These are phyloP conservation scores for Pungitius pungitius DNA, from an alignment of 2,113 vertebrate species.

Conservation along the genomic window DNA sequence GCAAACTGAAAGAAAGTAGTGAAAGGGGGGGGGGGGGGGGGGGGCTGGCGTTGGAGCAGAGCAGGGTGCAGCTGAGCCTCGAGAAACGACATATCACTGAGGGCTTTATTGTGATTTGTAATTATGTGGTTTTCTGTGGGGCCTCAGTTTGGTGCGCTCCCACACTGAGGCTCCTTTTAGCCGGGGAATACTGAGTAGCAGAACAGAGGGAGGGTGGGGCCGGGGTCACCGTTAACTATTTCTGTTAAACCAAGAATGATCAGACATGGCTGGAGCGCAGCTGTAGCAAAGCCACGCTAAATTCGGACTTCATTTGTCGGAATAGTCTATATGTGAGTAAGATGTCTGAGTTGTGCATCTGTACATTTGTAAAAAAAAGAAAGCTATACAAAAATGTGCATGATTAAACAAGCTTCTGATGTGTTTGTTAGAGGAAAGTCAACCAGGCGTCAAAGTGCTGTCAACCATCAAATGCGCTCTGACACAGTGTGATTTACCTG, in stretches of 20 bases:
- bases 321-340: no score
- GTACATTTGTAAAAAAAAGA: no score
- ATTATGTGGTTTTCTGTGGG: conserved; percentile 80
- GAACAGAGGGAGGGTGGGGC: conserved; percentile 69
- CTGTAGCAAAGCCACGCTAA: conserved; percentile 11
- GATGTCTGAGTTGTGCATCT: no score
- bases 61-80: conserved; percentile 74
- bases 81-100: conserved; percentile 69
- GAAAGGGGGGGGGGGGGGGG: not conserved
- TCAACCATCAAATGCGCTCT: no score
- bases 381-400: no score
- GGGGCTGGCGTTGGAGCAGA: conserved; percentile 52
- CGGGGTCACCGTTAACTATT: conserved; percentile 60
- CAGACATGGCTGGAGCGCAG: conserved; percentile 29
- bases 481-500: no score
- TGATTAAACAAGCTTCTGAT: no score
- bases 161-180: conserved; percentile 76
- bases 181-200: conserved; percentile 68
- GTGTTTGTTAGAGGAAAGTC: no score
- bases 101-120: conserved; percentile 82
- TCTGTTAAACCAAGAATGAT: conserved; percentile 50
- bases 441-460: no score
- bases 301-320: conserved; percentile 10
- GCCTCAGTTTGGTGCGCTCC: conserved; percentile 75
- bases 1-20: conserved; percentile 38